Conservation (phyloP, 2,888 invertebrate species). For the Megalurothrips usitatus region DNA sequence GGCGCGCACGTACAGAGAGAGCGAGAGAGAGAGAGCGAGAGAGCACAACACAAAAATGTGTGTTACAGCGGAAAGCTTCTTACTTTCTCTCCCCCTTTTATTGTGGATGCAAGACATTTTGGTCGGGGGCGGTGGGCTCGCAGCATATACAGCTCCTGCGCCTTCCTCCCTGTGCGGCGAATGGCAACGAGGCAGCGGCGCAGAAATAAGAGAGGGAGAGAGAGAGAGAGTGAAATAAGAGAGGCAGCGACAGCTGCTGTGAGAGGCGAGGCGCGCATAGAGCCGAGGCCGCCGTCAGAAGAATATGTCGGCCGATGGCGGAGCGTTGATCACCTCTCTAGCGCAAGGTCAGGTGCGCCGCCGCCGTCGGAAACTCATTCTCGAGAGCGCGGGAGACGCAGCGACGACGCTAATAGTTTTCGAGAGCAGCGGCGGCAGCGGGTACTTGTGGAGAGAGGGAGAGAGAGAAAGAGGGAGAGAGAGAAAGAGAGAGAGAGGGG, state of each 20-base stretch:
- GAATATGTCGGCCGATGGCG: no score
- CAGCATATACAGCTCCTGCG: not conserved
- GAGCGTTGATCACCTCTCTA: no score
- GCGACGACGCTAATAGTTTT: no score
- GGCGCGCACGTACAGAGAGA: not conserved
- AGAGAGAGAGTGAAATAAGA: not conserved
- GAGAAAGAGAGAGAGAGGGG: no score
- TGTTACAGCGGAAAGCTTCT: conserved; percentile 22
- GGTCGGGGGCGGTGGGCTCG: not conserved
- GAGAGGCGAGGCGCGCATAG: no score
- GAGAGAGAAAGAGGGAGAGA: not conserved
- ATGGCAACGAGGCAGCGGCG: not conserved
- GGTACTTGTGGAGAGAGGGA: not conserved
- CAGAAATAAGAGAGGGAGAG: no score
- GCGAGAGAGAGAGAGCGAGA: not conserved
- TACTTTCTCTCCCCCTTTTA: conserved; percentile 19
- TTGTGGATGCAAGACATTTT: conserved; percentile 19
- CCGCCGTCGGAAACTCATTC: no score
- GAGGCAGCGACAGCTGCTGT: no score
- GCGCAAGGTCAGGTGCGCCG: no score
- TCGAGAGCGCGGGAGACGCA: no score
- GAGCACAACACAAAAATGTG: conserved; percentile 1
- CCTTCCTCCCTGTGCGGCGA: not conserved
- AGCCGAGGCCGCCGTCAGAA: no score
- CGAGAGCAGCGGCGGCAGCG: no score